Evolutionary conservation across 2,113 vertebrate species (phyloP).

Genomic region (Capra hircus): DNA sequence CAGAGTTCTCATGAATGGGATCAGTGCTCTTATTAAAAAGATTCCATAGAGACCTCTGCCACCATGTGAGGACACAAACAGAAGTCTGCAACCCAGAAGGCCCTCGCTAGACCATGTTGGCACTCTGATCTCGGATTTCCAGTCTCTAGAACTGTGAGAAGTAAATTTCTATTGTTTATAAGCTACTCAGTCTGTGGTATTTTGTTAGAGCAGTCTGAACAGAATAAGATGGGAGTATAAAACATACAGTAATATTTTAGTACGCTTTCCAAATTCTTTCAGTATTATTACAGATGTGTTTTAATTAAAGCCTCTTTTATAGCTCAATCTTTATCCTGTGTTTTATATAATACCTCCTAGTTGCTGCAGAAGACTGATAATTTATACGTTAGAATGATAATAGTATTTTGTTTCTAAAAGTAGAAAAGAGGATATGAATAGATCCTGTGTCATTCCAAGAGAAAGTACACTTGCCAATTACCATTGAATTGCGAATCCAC

Average conservation of each 20-base stretch:
- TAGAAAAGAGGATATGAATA: neutral
- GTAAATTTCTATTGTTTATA: neutral
- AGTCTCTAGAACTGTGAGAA: neutral
- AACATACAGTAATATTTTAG: neutral
- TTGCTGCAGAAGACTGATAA: neutral
- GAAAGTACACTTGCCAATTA: neutral
- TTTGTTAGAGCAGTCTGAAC: neutral
- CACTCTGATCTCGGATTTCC: neutral
- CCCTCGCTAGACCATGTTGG: neutral
- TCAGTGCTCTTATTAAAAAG: neutral
- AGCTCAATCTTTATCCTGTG: neutral
- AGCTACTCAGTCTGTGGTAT: neutral
- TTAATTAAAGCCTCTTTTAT: constrained; percentile 37
- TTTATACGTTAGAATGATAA: neutral
- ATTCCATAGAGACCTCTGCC: neutral
- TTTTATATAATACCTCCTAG: constrained; percentile 8
- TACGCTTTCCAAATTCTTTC: constrained; percentile 34
- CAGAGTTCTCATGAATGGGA: neutral
- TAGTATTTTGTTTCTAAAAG: neutral
- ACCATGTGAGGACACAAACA: neutral
- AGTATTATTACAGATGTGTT: neutral
- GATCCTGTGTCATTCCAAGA: neutral
- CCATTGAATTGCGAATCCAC: neutral
- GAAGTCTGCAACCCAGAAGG: neutral
- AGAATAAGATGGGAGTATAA: neutral